Evolutionary conservation across 2,797 vertebrate genomes (phyloP).

Genomic region (Myotis daubentonii): DNA sequence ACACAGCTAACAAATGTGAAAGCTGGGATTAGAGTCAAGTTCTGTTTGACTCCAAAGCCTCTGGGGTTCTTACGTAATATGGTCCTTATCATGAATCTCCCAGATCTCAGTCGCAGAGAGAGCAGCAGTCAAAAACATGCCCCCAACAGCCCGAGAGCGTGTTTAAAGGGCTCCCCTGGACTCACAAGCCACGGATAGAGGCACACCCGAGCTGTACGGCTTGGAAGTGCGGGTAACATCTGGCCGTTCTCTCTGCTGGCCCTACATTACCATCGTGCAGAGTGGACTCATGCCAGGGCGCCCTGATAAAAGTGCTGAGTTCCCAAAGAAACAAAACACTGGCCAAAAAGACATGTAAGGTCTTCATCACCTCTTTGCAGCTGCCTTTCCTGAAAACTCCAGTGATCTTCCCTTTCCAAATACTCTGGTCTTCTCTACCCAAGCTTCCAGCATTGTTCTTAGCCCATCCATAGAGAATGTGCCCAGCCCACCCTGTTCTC

Average conservation of each 20-base stretch:
- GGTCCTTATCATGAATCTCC: neutral
- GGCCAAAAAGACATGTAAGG: neutral
- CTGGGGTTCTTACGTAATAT: neutral
- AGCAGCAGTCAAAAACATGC: neutral
- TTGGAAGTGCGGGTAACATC: neutral
- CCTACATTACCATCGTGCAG: rapidly evolving
- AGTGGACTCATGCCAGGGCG: neutral
- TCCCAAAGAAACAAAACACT: neutral
- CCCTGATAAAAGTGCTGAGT: neutral
- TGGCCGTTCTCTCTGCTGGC: too few species aligned
- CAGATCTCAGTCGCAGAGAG: neutral
- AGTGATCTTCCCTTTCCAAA: neutral
- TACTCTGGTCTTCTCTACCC: neutral
- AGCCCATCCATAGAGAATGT: neutral
- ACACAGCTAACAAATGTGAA: neutral
- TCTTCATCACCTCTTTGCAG: neutral
- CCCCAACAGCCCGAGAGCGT: neutral
- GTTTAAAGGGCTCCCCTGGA: neutral
- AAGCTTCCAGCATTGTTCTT: neutral
- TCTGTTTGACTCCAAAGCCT: neutral
- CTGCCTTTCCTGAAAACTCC: neutral
- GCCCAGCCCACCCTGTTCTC: neutral
- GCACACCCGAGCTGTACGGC: too few species aligned
- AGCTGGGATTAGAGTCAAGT: neutral
- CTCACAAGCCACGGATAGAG: neutral